Base-by-base conservation (phyloP, 2,113 vertebrate species). In the Galemys pyrenaicus region DNA sequence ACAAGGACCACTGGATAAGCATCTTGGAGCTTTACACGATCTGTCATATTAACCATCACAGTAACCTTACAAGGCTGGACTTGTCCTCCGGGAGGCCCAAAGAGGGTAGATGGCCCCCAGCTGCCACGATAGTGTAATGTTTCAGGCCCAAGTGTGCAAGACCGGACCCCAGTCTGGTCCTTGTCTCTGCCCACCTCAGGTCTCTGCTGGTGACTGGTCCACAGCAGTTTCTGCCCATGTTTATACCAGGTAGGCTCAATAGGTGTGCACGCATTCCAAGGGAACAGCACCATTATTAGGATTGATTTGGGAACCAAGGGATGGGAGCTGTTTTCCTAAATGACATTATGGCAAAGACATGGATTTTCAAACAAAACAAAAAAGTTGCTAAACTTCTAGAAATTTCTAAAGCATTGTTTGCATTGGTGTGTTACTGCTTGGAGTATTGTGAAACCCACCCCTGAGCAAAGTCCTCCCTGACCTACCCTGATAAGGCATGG, bases 381-480 rank as follows among this genome's bases (percentile, higher is more conserved):
- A 32, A 87, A 30, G 54, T 82, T 39, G 56, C 62, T 74, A 65
- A 39, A 37, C 39, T 30, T 35, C 60, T n/a, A 77, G 67, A 81
- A 79, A 28, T 41, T 35, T 83, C 94, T 35, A 44, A 71, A 64
- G 9, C 28, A 54, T 89, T 41, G n/a, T 62, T 87, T 46, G 65
- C 54, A 85, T 80, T 71, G 9, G 17, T 4, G 20, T 37, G 51
- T 73, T 20, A 56, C 26, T 39, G 35, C 28, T 16, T 65, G 80
- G 30, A 44, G 51, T 11, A 30, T 26, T 92, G 81, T 64, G 77
- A 95, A 85, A 87, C 77, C 13, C 3, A 10, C 2, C 46, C 71
- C 39, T 2, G 85, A 62, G 82, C 96, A 82, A 91, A 88, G 91
- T 95, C 56, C 85, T 88, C 22, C 20, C 28, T 13, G 84, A 3